A percentile compares a stretch with the other conserved stretches of the same genome.
Conservation (phyloP, 2,113 vertebrate species). For the Benthochromis sp. region DNA sequence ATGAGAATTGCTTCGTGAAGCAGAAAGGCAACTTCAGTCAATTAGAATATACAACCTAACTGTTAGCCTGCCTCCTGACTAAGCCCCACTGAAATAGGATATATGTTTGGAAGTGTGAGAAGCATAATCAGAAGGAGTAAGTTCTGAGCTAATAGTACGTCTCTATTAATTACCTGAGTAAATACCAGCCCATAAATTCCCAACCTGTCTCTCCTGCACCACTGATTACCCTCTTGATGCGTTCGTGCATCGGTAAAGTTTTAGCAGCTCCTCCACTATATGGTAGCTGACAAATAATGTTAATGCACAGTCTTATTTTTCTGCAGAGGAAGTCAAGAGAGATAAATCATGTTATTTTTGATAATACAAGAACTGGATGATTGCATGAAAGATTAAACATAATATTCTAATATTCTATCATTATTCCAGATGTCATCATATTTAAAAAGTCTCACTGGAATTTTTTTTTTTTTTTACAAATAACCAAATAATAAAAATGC, state of each 20-base stretch:
- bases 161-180: constrained; percentile 17
- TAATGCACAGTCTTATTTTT: constrained; percentile 31
- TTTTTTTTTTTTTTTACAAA: background rate
- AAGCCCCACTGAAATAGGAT: background rate
- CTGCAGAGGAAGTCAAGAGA: background rate
- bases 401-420: background rate
- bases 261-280: constrained; percentile 30
- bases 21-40: background rate
- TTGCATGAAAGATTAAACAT: background rate
- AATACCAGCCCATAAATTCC: background rate
- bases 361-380: background rate
- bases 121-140: background rate
- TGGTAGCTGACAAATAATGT: constrained; percentile 38
- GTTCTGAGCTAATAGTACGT: background rate
- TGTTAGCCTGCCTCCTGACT: background rate
- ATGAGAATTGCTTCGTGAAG: background rate
- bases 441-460: background rate
- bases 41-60: background rate
- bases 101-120: background rate
- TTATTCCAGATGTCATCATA: background rate
- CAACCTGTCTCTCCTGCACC: background rate
- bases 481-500: background rate
- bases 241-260: background rate
- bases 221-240: constrained; percentile 26
- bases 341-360: background rate